Conservation (phyloP, 2,113 vertebrate species). For the Tylochromis polylepis region DNA sequence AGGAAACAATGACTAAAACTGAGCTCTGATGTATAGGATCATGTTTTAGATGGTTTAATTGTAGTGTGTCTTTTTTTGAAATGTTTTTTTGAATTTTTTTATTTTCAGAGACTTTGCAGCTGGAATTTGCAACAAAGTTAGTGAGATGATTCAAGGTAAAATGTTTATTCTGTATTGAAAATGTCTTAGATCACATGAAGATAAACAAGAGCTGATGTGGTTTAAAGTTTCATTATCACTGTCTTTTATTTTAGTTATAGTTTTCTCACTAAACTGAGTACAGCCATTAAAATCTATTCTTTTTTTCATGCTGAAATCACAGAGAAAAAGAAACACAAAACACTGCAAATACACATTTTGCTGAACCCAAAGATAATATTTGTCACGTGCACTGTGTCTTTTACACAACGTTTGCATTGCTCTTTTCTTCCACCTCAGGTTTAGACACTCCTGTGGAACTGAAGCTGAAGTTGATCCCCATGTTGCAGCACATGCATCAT, state of each 20-base stretch:
- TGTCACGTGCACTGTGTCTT: background rate
- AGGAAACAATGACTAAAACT: slow-evolving; percentile 9
- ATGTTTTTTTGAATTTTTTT: background rate
- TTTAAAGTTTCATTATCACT: background rate
- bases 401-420: background rate
- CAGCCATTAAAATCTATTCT: background rate
- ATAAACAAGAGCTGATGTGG: background rate
- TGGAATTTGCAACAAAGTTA: slow-evolving; percentile 99
- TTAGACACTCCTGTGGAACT: slow-evolving; percentile 93
- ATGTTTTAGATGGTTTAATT: background rate
- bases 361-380: background rate
- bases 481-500: slow-evolving; percentile 98
- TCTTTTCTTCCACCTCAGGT: slow-evolving; percentile 61
- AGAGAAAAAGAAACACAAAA: background rate
- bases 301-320: background rate
- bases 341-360: background rate
- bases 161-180: background rate
- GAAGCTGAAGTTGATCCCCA: slow-evolving; percentile 95
- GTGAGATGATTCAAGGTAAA: slow-evolving; percentile 99
- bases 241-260: background rate
- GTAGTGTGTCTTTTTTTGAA: background rate
- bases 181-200: background rate
- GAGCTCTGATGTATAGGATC: background rate
- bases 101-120: slow-evolving; percentile 91
- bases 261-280: background rate